Percentiles rank a stretch among this genome's conserved stretches.
Evolutionary conservation across 2,888 invertebrate species (phyloP).

Genomic region (Cetonia aurata): DNA sequence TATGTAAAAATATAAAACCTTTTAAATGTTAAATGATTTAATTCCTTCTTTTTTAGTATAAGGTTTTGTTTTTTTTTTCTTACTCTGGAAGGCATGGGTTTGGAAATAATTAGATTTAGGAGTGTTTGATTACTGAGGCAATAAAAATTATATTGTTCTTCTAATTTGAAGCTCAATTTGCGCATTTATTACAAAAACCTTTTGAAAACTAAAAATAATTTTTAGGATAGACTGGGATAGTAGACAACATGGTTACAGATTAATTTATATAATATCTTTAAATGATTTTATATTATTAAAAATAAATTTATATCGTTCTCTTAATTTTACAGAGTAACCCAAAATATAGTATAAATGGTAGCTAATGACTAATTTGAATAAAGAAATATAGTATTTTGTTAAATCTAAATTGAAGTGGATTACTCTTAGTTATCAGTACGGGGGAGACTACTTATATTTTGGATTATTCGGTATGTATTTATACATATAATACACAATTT

Average conservation of each 20-base stretch:
- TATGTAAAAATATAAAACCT: slow-evolving; percentile 36
- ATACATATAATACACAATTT: neutral
- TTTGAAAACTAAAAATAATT: slow-evolving; percentile 6
- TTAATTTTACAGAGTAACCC: slow-evolving; percentile 13
- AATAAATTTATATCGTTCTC: neutral
- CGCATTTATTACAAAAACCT: slow-evolving; percentile 11
- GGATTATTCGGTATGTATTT: neutral
- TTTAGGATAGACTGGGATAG: slow-evolving; percentile 16
- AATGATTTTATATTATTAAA: slow-evolving; percentile 6
- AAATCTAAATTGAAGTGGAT: too few species aligned
- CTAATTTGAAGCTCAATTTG: slow-evolving; percentile 26
- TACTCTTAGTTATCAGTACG: neutral
- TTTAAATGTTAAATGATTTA: slow-evolving; percentile 21
- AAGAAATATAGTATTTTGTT: neutral
- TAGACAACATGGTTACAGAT: slow-evolving; percentile 30
- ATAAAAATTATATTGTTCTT: slow-evolving; percentile 6
- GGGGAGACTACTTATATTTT: slow-evolving; percentile 4
- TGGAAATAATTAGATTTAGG: slow-evolving; percentile 21
- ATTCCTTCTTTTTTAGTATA: slow-evolving; percentile 19
- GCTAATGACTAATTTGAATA: neutral
- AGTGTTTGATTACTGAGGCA: slow-evolving; percentile 4
- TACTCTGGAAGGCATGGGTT: slow-evolving; percentile 39
- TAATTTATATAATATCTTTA: slow-evolving; percentile 28
- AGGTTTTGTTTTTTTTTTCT: slow-evolving; percentile 6
- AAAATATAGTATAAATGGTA: slow-evolving; percentile 5